These are phyloP conservation scores for Procambarus virginalis DNA, from an alignment of 1,140 invertebrate genomes.

Conservation along the genomic window DNA sequence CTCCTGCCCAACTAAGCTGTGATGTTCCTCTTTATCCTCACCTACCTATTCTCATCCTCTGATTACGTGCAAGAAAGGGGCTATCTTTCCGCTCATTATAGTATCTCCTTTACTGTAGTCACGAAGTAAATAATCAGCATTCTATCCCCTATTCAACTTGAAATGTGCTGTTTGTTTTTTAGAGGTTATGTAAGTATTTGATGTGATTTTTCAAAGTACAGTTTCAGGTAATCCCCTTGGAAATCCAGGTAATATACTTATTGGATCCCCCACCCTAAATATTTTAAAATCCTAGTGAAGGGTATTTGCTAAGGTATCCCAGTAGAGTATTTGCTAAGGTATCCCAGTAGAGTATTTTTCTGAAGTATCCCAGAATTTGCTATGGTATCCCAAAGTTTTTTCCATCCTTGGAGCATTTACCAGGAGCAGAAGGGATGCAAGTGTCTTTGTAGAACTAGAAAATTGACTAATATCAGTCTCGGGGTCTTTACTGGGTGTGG, in stretches of 20 bases:
- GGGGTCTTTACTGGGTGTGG: constrained; percentile 62
- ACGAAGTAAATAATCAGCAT: constrained; percentile 44
- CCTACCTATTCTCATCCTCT: constrained; percentile 50
- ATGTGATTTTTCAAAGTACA: constrained; percentile 61
- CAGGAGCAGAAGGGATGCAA: constrained; percentile 65
- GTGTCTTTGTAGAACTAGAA: constrained; percentile 49
- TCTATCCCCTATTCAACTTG: constrained; percentile 60
- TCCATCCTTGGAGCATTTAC: constrained; percentile 32
- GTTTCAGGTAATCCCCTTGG: constrained; percentile 64
- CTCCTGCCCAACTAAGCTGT: constrained; percentile 41
- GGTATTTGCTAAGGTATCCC: constrained; percentile 38
- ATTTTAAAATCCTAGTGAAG: constrained; percentile 21
- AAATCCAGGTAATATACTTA: constrained; percentile 58
- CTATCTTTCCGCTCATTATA: constrained; percentile 61
- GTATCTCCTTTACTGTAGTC: constrained; percentile 62
- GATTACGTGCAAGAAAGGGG: constrained; percentile 64
- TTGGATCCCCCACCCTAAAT: constrained; percentile 41
- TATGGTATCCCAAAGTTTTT: constrained; percentile 28
- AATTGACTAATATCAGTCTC: constrained; percentile 37
- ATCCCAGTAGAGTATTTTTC: constrained; percentile 46
- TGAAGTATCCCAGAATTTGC: constrained; percentile 24
- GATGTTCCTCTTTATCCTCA: constrained; percentile 45
- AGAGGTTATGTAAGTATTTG: constrained; percentile 54
- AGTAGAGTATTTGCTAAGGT: constrained; percentile 41
- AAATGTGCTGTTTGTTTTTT: constrained; percentile 57